Base-by-base conservation (phyloP, 2,113 vertebrate species). In the Myiopsitta monachus region DNA sequence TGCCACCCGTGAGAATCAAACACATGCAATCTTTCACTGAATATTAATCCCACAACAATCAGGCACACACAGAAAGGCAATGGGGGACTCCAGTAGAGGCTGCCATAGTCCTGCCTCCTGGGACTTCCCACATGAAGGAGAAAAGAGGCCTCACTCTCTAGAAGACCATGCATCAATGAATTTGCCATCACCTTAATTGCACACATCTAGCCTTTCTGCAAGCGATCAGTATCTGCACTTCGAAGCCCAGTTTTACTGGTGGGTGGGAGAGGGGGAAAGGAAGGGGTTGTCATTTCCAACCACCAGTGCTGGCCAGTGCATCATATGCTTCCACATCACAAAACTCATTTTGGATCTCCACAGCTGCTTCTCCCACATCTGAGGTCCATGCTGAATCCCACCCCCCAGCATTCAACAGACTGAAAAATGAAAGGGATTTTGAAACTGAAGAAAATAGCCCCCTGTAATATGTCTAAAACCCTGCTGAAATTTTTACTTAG, bases 41-140 rank as follows among this genome's bases (percentile, higher is more conserved):
- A 14, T 33, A 74, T 41, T 51, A 78, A 70, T 18, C 39, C n/a
- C 28, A 3, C 4, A 7, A 22, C 21, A 75, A 55, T 26, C 73
- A 67, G 31, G 59, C 0, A 0, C 26, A 27, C 11, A 5, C 0
- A 0, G 61, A 88, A 57, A 8, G 3, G 17, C 23, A 52, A 38
- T 0, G 1, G 27, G 23, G 12, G 69, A 15, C 54, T 23, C 5
- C 2, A 22, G 8, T 2, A 22, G 18, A 66, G 18, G 18, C 2
- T 84, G 55, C 46, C 22, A 1, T 24, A 44, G 52, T 8, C n/a
- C 49, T 39, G 54, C 23, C 63, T 38, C 51, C 55, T 57, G 59
- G 41, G 72, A 54, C n/a, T 44, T 67, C 59, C 94, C 7, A 26
- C 0, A 0, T 1, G 27, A 36, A 49, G 51, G 31, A 47, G 76